Base-by-base conservation (phyloP, 2,797 vertebrate species). In the Sciurus carolinensis region DNA sequence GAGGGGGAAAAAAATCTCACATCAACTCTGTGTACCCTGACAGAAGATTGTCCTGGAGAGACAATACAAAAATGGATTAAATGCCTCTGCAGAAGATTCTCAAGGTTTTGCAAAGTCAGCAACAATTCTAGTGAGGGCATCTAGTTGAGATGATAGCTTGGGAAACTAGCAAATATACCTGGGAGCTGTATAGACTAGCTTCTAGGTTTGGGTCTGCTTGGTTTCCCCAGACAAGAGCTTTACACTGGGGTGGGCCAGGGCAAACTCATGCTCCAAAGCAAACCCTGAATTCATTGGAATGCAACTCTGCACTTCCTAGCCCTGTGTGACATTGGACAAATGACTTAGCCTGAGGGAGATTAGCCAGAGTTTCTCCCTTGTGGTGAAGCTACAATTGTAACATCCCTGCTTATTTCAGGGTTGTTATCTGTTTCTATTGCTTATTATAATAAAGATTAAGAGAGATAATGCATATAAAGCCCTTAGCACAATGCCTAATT, bases 71-170 rank as follows among this genome's bases (percentile, higher is more conserved):
- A 59, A 90, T 50, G 86, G 36, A 91, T 66, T 54, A 64, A 90
- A 69, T 47, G 36, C 62, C 54, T 87, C 52, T 22, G 52, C 39
- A 85, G 82, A 82, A 93, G 54, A 72, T 72, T 87, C 62, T 42
- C 69, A 67, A 88, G 71, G 39, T 57, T 82, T 71, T 90, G 64
- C 86, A 95, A 96, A 67, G 87, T 93, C 76, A 92, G 85, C 66
- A 82, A 59, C 57, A 47, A 30, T 87, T 57, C 42, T 83, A 71
- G 69, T 13, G 14, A 82, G 80, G 81, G 82, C 64, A 90, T 71
- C 30, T 77, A 47, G 28, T 30, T 93, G 62, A 93, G 24, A 39
- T 85, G 69, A 54, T 47, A 22, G 54, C 26, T 1, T 24, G 72
- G 83, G 57, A 91, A 73, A 79, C 36, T 33, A 69, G 59, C 42